Conservation (phyloP, 2,888 invertebrate genomes). For the Epinotia bilunana region DNA sequence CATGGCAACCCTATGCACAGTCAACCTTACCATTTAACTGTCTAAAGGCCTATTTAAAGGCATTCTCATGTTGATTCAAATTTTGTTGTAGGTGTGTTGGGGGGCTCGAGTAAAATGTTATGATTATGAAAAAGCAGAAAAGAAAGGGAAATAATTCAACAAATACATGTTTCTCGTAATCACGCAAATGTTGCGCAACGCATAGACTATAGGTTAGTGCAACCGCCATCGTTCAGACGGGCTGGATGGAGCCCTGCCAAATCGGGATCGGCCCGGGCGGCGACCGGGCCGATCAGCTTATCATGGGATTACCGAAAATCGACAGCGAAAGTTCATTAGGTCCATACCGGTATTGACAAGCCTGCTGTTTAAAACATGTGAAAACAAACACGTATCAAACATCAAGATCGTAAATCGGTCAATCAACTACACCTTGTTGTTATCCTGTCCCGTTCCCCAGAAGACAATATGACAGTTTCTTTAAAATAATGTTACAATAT, state of each 20-base stretch:
- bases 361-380: neutral
- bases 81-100: no score
- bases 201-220: slow-evolving; percentile 16
- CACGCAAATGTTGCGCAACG: slow-evolving; percentile 19
- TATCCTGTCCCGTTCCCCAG: no score
- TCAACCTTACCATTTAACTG: no score
- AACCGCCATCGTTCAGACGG: slow-evolving; percentile 6
- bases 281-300: slow-evolving; percentile 14
- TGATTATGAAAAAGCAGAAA: neutral
- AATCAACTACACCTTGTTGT: no score
- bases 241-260: slow-evolving; percentile 28
- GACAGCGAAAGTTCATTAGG: neutral
- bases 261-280: slow-evolving; percentile 13
- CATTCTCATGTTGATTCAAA: no score
- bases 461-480: no score
- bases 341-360: neutral
- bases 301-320: neutral
- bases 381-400: no score
- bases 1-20: no score
- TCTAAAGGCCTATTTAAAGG: no score
- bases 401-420: no score
- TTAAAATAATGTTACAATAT: no score
- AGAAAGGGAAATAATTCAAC: neutral
- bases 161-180: neutral
- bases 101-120: no score